Conservation (phyloP, 2,113 vertebrate species). For the Megalops atlanticus region DNA sequence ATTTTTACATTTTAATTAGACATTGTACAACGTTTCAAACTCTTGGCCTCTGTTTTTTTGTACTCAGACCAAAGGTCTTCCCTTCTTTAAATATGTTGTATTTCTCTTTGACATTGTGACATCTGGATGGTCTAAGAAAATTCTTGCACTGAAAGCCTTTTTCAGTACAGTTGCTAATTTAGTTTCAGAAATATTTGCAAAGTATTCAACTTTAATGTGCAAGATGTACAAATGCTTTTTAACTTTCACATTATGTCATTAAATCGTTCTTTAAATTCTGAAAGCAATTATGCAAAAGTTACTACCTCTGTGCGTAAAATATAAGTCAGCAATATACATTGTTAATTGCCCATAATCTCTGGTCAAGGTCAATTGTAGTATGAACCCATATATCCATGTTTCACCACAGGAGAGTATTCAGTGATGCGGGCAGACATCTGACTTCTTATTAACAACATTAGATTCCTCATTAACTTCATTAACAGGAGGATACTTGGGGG, state of each 20-base stretch:
- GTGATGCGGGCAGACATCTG: constrained; percentile 1
- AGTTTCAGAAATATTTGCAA: not conserved
- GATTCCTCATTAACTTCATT: not conserved
- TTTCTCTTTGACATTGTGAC: not conserved
- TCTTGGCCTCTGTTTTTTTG: too few relatives aligned
- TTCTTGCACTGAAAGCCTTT: not conserved
- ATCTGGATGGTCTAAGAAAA: not conserved
- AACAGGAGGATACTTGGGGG: not conserved
- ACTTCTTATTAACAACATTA: too few relatives aligned
- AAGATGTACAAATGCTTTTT: not conserved
- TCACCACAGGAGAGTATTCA: not conserved
- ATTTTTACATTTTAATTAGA: constrained; percentile 7
- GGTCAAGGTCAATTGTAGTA: constrained; percentile 8
- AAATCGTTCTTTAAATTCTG: not conserved
- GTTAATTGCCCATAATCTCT: not conserved
- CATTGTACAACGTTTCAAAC: not conserved
- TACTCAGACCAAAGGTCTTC: too few relatives aligned
- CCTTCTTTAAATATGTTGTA: too few relatives aligned
- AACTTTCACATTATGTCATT: not conserved
- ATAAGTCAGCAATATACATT: not conserved
- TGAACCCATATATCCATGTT: too few relatives aligned
- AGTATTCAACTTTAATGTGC: too few relatives aligned
- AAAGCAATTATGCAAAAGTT: too few relatives aligned
- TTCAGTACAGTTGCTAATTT: not conserved
- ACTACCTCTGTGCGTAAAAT: too few relatives aligned